A percentile compares a stretch with the other conserved stretches of the same genome.
phyloP scores from a whole-genome alignment of 2,888 invertebrate genomes.

The Blastobasis lacticolella region DNA sequence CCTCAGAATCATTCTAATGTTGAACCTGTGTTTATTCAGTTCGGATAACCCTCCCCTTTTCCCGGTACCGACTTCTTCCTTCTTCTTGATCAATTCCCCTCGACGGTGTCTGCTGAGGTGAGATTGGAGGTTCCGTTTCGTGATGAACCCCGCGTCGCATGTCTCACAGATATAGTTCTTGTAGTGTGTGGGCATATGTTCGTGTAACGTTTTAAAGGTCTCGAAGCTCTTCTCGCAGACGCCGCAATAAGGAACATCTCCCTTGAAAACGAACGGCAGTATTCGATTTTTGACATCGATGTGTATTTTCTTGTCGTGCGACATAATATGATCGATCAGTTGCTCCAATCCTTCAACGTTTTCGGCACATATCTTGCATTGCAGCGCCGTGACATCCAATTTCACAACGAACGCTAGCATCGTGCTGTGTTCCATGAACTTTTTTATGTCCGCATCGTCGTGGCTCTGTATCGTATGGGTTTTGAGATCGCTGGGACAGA shows the following conservation, averaged over 20 bases:
- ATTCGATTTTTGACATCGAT: constrained; percentile 28
- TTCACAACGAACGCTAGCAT: neutral
- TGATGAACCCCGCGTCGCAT: constrained; percentile 26
- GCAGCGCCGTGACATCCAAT: neutral
- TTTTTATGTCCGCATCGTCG: neutral
- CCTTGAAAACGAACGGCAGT: constrained; percentile 34
- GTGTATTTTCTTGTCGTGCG: constrained; percentile 21
- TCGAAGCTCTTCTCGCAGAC: constrained; percentile 18
- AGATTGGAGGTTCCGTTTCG: constrained; percentile 2
- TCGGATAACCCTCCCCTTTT: neutral
- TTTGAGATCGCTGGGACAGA: constrained; percentile 21
- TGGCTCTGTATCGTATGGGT: neutral
- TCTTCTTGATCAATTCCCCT: no score
- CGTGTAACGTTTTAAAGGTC: constrained; percentile 24
- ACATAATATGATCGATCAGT: neutral
- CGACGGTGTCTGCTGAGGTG: no score
- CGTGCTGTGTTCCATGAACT: neutral
- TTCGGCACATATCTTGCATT: neutral
- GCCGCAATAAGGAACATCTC: constrained; percentile 20
- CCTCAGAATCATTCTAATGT: constrained; percentile 32
- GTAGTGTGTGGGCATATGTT: constrained; percentile 42
- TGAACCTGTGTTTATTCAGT: constrained; percentile 32
- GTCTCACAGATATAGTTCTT: constrained; percentile 36
- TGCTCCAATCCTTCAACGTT: neutral
- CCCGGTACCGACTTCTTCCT: no score